Percentiles rank a stretch among this genome's conserved stretches.
Evolutionary conservation across 2,888 invertebrate genomes (phyloP).

Genomic region (Microchrysa polita): DNA sequence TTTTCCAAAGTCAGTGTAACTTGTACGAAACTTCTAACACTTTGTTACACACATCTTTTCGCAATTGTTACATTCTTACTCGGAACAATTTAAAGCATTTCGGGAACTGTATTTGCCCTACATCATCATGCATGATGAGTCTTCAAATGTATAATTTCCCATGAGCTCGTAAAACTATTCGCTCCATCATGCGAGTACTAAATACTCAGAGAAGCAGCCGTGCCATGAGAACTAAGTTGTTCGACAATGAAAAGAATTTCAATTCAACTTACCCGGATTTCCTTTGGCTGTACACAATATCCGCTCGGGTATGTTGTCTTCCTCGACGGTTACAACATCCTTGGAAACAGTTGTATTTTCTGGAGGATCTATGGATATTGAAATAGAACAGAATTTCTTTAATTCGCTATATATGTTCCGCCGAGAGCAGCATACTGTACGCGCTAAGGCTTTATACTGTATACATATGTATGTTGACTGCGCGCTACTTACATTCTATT

Average conservation of each 20-base stretch:
- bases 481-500: slow-evolving; percentile 82
- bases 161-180: too few relatives aligned
- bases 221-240: background rate
- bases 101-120: too few relatives aligned
- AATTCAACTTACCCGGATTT: slow-evolving; percentile 62
- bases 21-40: too few relatives aligned
- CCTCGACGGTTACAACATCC: slow-evolving; percentile 63
- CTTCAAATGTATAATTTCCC: too few relatives aligned
- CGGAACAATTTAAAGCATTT: too few relatives aligned
- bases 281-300: slow-evolving; percentile 68
- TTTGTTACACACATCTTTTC: too few relatives aligned
- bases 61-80: too few relatives aligned
- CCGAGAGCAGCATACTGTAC: background rate
- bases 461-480: background rate
- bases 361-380: slow-evolving; percentile 76
- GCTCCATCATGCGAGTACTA: background rate
- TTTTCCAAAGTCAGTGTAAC: too few relatives aligned
- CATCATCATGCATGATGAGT: too few relatives aligned
- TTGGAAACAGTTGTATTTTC: slow-evolving; percentile 81
- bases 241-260: background rate
- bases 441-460: background rate
- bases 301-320: slow-evolving; percentile 66
- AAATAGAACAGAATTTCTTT: slow-evolving; percentile 22
- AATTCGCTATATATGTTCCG: background rate
- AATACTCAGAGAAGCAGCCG: background rate